phyloP scores from a whole-genome alignment of 23 tunicate species.

The Ciona savignyi region DNA sequence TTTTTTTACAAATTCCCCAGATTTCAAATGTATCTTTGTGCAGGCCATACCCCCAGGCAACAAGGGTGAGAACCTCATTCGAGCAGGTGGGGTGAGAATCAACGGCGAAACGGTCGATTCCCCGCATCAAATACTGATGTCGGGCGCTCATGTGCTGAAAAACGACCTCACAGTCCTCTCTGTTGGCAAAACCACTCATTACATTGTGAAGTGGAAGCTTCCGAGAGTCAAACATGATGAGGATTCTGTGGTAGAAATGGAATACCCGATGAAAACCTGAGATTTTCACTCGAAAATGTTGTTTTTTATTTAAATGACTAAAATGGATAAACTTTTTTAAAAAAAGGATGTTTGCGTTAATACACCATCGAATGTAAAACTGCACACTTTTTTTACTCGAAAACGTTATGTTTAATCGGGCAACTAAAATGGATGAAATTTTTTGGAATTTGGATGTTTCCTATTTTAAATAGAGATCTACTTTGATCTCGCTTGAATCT shows the following conservation, averaged over 20 bases:
- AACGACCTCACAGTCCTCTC: conserved; percentile 64
- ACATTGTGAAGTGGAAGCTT: conserved; percentile 52
- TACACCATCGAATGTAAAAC: too few relatives aligned
- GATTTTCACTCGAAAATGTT: too few relatives aligned
- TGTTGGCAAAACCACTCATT: conserved; percentile 55
- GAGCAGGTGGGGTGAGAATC: conserved; percentile 44
- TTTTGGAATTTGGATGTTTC: not conserved
- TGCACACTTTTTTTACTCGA: not conserved
- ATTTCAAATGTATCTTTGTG: not conserved
- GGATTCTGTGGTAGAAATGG: not conserved
- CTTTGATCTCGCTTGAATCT: too few relatives aligned
- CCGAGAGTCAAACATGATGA: conserved; percentile 45
- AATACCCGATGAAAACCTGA: not conserved
- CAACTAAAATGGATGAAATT: not conserved
- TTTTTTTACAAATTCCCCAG: not conserved
- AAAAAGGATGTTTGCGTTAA: too few relatives aligned
- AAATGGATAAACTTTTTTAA: too few relatives aligned
- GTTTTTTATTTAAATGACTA: too few relatives aligned
- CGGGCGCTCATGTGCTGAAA: conserved; percentile 62
- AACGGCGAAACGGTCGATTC: conserved; percentile 33
- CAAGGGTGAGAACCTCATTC: conserved; percentile 39
- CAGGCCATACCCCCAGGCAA: conserved; percentile 50
- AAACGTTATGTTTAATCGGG: too few relatives aligned
- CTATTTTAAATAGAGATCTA: too few relatives aligned
- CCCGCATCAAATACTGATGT: conserved; percentile 43